Base-by-base conservation (phyloP, 2,888 invertebrate genomes). In the Dichetophora obliterata region DNA sequence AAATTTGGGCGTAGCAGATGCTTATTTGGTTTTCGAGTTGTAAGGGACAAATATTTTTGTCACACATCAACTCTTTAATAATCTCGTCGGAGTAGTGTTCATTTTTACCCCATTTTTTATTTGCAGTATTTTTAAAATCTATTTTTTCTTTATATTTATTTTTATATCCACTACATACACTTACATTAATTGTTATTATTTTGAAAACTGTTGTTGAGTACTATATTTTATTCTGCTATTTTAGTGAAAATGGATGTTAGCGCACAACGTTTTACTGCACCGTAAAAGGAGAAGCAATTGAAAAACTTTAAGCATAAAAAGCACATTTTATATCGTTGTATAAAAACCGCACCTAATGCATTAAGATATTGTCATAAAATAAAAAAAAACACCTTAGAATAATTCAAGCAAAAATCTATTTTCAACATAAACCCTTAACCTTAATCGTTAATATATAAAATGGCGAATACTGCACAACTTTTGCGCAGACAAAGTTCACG, bases 381-480 rank as follows among this genome's bases (percentile, higher is more conserved):
- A 66, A 37, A 2, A 65, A 14, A 34, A 37, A 68, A 75, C 8
- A 37, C 3, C 14, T 3, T 57, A n/a, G 27, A 52, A 68, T 43
- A 37, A 37, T 43, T 63, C 24, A 66, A 50, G 14, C 14, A 22
- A 66, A 52, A 57, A 16, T 43, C 27, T 24, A 65, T 16, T 48
- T 68, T 68, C 19, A 43, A 43, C 19, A 14, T n/a, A 66, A 16
- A 14, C 57, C 5, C 63, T 50, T 43, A 22, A 72, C 70, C 37
- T 50, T 43, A 22, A 72, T 68, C 37, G 69, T 71, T 54, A 66
- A 57, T 59, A 31, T 24, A 71, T 77, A 83, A 80, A 78, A 96
- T 96, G 96, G 96, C 96, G 86, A 96, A 96, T 89, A 95, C 96
- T 83, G 96, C 96, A 76, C 96, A 96, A 90, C 91, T 96, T 87